Base-by-base conservation (phyloP, 2,113 vertebrate species). In the Dryoscopus gambensis region DNA sequence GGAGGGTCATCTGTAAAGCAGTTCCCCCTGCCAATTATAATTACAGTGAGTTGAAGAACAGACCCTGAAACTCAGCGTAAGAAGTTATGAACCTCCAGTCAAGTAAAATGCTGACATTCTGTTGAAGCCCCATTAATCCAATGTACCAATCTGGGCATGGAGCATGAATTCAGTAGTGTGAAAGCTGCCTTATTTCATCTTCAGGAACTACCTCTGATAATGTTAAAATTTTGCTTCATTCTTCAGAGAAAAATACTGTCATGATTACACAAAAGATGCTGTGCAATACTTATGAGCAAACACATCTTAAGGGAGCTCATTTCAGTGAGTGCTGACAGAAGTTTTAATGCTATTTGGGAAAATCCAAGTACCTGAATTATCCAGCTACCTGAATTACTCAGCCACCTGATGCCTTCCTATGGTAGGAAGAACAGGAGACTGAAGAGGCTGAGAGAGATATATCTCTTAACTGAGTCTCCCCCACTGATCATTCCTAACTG, bases 41-140 rank as follows among this genome's bases (percentile, higher is more conserved):
- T 93, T 95, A 78, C 60, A 78, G 31, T 12, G 59, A 93, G 40
- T 44, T 93, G 90, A 93, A 92, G 83, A 94, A 81, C 74, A 92
- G 88, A 86, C 33, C 44, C 76, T 78, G 95, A 95, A 95, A 94
- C 81, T 88, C 60, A 56, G 39, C 0, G 0, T 67, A 81, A 10
- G 11, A 60, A 42, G 71, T 92, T 93, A 92, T 84, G 95, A 95
- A 94, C 64, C 74, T 95, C 71, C 49, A 84, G 76, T 80, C 85
- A 92, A 78, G 83, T 88, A 56, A 74, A 86, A 90, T 56, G 77
- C 78, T 88, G 89, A 63, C 82, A 56, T 92, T 93, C 65, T 65
- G n/a, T 70, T 91, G 82, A 94, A 95, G 76, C 47, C 47, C 52
- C 83, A 80, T 96, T 87, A 91, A 82, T 85, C 84, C 89, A 87